Base-by-base conservation (phyloP, 2,113 vertebrate species). In the Bos javanicus region DNA sequence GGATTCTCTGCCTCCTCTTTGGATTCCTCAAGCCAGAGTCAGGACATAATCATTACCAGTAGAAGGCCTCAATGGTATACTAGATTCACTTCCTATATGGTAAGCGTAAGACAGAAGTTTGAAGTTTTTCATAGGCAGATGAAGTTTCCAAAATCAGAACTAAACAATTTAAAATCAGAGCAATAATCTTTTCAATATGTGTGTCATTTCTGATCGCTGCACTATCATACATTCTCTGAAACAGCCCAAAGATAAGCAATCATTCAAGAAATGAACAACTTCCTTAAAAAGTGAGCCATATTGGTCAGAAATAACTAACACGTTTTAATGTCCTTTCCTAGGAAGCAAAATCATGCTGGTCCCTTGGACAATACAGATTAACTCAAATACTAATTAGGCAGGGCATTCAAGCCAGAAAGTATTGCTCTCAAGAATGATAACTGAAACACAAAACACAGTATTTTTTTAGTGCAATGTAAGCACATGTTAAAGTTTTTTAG, bases 271-370 rank as follows among this genome's bases (percentile, higher is more conserved):
- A 95, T 64, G 54, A 95, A 87, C 36, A 94, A 48, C 56, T 30
- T 95, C 54, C 86, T 87, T 89, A 83, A 95, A 95, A 81, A 85
- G 60, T 46, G 52, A 95, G 64, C 59, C 36, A 48, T 91, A 91
- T 78, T 93, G 59, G 82, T 89, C 13, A 80, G 54, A 57, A 89
- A 82, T 93, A 30, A 1, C 46, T 91, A 81, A 67, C 13, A 1
- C 54, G 3, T 78, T 96, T 78, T 93, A 86, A 91, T 15, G 48
- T 57, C 50, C n/a, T 95, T 71, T 81, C 46, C 39, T 87, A 89
- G 59, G 71, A 50, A 86, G 4, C 15, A 94, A 94, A 84, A 78
- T 30, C 21, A 4, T 48, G 17, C 9, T 71, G 39, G 21, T 92
- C 21, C 48, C 25, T 95, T 91, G 26, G 17, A 96, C 33, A 93